Evolutionary conservation across 2,797 vertebrate species (phyloP), one percentile per base, ranked within the genome.

Genomic region (Acanthopagrus latus): DNA sequence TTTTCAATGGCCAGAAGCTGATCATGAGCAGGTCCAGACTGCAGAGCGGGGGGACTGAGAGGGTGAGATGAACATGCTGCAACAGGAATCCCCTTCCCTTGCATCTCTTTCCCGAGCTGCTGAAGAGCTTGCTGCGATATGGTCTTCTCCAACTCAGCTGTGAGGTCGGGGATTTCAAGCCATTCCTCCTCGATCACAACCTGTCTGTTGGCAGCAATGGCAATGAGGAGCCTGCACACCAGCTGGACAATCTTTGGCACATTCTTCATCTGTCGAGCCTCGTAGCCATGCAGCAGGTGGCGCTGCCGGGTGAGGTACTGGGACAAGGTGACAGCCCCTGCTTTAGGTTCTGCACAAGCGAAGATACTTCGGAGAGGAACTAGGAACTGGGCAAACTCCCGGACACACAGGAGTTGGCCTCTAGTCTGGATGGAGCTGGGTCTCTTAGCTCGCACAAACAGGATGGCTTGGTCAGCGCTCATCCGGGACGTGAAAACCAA

Each of bases 381-480:
- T 64, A 99, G 94, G 88, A 99, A 98, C 89, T 97, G 97, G 3
- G 98, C 96, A 51, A 99, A 99, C 84, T 99, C 97, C 63, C 97
- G 91, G 33, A 99, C 94, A 5, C 98, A 99, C 14, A 99, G 86
- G 44, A 99, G 88, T 91, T 99, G 98, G 55, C 97, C 98, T 81
- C 98, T 94, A 0, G 98, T 99, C 91, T 99, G 98, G 87, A 99
- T 98, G 55, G 98, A 97, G 84, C 98, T 98, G 48, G 97, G 97
- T 66, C 98, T 95, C 88, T 99, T 99, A 46, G 97, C 97, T 63
- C 98, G 94, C 43, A 99, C 96, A 83, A 97, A 99, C 86, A 99
- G 91, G 85, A 99, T 99, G 16, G 98, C 97, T 89, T 99, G 98
- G 86, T 99, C 97, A 18, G 97, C 97, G 0, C 94, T 98, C 97